These are phyloP conservation scores for Penaeus indicus DNA, from an alignment of 1,140 invertebrate species.

Conservation along the genomic window DNA sequence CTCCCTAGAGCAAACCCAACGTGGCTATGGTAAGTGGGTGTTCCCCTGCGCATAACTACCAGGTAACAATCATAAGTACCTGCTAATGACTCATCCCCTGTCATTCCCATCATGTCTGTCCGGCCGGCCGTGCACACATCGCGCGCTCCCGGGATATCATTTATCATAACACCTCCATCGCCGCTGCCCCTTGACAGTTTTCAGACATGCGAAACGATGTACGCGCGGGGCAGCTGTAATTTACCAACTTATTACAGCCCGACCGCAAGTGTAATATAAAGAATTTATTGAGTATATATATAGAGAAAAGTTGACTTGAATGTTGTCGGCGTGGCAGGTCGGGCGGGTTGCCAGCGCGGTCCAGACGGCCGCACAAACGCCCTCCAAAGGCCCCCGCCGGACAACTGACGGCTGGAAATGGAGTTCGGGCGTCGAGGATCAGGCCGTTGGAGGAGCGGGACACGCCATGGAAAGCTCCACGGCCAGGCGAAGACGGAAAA, in stretches of 20 bases:
- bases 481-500: neutral
- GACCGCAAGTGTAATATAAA: too few relatives aligned
- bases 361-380: neutral
- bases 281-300: too few relatives aligned
- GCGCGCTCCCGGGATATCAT: conserved; percentile 38
- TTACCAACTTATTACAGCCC: too few relatives aligned
- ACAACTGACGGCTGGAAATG: conserved; percentile 3
- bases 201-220: too few relatives aligned
- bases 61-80: conserved; percentile 46
- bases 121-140: neutral
- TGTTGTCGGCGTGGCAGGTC: too few relatives aligned
- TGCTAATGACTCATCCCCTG: conserved; percentile 50
- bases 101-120: conserved; percentile 30
- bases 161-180: conserved; percentile 42
- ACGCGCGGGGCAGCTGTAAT: too few relatives aligned
- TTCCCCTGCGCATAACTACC: conserved; percentile 33
- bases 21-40: conserved; percentile 13
- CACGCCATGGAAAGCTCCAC: conserved; percentile 4
- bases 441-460: conserved; percentile 49
- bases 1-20: neutral
- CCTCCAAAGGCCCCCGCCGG: neutral
- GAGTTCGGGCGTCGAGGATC: conserved; percentile 38
- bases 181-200: neutral
- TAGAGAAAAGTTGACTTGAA: too few relatives aligned
- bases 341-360: neutral